These are phyloP conservation scores for Helicoverpa armigera DNA, from an alignment of 1,140 invertebrate genomes.

Conservation along the genomic window DNA sequence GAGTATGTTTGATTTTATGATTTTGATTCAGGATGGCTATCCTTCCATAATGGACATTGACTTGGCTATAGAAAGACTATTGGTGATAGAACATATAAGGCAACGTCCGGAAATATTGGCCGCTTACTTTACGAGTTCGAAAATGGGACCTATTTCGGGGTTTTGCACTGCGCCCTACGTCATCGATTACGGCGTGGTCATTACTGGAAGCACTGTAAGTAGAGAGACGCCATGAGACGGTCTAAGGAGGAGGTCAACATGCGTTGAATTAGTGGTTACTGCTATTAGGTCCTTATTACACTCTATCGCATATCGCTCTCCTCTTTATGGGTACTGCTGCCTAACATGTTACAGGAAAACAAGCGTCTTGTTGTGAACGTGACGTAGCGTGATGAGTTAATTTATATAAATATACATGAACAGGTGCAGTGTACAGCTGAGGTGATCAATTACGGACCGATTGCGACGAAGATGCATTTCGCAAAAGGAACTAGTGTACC, in stretches of 20 bases:
- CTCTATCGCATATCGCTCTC: too few species aligned
- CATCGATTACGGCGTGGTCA: slow-evolving; percentile 80
- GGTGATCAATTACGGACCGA: slow-evolving; percentile 80
- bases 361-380: too few species aligned
- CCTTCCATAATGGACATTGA: slow-evolving; percentile 80
- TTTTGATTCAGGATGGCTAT: slow-evolving; percentile 70
- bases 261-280: too few species aligned
- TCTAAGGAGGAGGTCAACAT: too few species aligned
- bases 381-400: neutral
- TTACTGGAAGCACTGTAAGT: slow-evolving; percentile 76
- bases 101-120: slow-evolving; percentile 69
- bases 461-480: slow-evolving; percentile 72
- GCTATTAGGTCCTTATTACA: too few species aligned
- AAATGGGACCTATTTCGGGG: slow-evolving; percentile 72
- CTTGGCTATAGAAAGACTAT: slow-evolving; percentile 76
- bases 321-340: too few species aligned
- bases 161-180: slow-evolving; percentile 75
- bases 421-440: slow-evolving; percentile 78
- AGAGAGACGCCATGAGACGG: too few species aligned
- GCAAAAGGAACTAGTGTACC: slow-evolving; percentile 70
- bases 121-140: slow-evolving; percentile 58
- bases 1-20: neutral
- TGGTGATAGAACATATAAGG: slow-evolving; percentile 72
- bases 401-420: slow-evolving; percentile 6
- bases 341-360: too few species aligned